Base-by-base conservation (phyloP, 2,888 invertebrate genomes). In the Amphipoea lucens region DNA sequence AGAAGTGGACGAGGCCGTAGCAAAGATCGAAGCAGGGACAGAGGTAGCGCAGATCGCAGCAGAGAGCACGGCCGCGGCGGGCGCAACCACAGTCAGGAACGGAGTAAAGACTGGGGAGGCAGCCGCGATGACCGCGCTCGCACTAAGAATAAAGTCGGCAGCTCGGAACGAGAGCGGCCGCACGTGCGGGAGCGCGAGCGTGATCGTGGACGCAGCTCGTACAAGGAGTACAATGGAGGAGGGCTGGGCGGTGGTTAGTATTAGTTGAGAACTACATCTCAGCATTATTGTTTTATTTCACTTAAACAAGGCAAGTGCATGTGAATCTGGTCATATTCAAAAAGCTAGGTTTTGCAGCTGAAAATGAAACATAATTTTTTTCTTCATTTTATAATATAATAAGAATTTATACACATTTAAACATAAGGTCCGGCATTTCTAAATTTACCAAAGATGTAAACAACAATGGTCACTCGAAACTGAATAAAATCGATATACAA, bases 181-280 rank as follows among this genome's bases (percentile, higher is more conserved):
- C 84, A 83, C 6, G 23, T 73, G 1, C 29, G 78, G 17, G 82
- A 85, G 23, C 82, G 88, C 29, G 89, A 90, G n/a, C 90, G 88
- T 2, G 92, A 91, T n/a, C 87, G 92, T 51, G 93, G 89, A 54
- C 91, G 91, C 0, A 93, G 91, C 77, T 90, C 92, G 0, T 91
- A 90, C 74, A 92, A 89, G 78, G 92, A 93, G 66, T 90, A 91
- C 72, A 93, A 85, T 83, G 93, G 94, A 60, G 94, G 93, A 23
- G 95, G 96, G 4, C 90, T 95, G 6, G 95, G 95, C 14, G 93
- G 95, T 87, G 95, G 95, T 94, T 82, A 81, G 79, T 87, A 66
- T 45, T 29, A 0, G 17, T 40, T 48, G 17, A 36, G 4, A 48
- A 45, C 5, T 42, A 14, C 7, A 12, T 6, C 40, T 42, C 6